Base-by-base conservation (phyloP, 2,888 invertebrate genomes). In the Agapostemon virescens region DNA sequence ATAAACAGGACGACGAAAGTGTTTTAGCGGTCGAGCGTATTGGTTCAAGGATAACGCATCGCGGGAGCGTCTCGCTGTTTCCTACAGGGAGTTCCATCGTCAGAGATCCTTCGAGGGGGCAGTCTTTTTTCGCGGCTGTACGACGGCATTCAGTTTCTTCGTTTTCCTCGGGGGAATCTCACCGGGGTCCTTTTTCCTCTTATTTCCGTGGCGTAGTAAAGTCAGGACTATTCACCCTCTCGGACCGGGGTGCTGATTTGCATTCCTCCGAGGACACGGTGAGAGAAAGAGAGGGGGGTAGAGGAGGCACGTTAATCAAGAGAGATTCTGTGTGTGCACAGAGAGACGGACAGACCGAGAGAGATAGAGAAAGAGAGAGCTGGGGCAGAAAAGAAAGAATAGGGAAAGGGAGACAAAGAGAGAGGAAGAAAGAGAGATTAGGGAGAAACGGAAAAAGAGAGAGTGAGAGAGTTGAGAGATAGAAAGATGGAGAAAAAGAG, bases 221-320 rank as follows among this genome's bases (percentile, higher is more conserved):
- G 45, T 68, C 49, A 30, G 40, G 45, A 69, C 64, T 40, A 68
- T 70, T 55, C 45, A 26, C 42, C 69, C 49, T 72, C 58, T 33
- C 20, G 61, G 6, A 30, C 11, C n/a, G 55, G 49, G 20, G 20
- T 38, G 36, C 66, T 67, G 66, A 77, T 79, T 75, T 79, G 79
- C 75, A 79, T 85, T 79, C 52, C 64, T 40, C 75, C 63, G 49
- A 64, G 76, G 83, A 66, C 33, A 49, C 42, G 71, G 7, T 2
- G 20, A 15, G 15, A 26, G 6, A 26, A 1, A 55, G n/a, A 49
- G 45, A 45, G 6, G 20, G 1, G 20, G 20, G 17, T 17, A 20
- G 20, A 45, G 13, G n/a, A n/a, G n/a, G n/a, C n/a, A n/a, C n/a
- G n/a, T n/a, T n/a, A n/a, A n/a, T n/a, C n/a, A n/a, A n/a, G n/a